Evolutionary conservation across 2,113 vertebrate genomes (phyloP), one percentile per base, ranked within the genome.

Genomic region (Opisthocomus hoazin): DNA sequence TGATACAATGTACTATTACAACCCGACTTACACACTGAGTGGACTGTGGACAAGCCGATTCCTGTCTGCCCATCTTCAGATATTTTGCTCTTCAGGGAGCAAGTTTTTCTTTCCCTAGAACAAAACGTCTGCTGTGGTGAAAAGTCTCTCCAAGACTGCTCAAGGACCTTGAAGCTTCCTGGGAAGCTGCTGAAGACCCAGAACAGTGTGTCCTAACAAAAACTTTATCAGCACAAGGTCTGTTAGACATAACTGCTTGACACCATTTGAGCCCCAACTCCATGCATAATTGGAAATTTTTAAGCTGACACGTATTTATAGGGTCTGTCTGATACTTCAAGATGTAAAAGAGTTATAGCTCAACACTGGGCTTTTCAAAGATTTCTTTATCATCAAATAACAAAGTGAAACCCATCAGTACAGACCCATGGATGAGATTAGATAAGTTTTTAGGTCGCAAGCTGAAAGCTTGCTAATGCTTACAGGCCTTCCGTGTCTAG

Each of bases 381-480:
- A 75, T 89, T 70, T 80, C 87, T 94, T 87, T 88, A 93, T 93
- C 93, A 91, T 86, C 78, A 91, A 94, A 84, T 90, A 85, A 78
- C 85, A 95, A 87, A 91, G 95, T 54, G 74, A 91, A 97, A 95
- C 23, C 60, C 94, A 88, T 94, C 93, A 91, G 87, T 79, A 74
- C 75, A 94, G 96, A 89, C 84, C 64, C 36, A 32, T 74, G 68
- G 86, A 96, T 86, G 89, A 92, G 94, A 97, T 98, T 96, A 96
- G 93, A 95, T 97, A 85, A 65, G 84, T 97, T 97, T 98, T 97
- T 98, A 98, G 97, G 98, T 98, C 84, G 93, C 68, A 95, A 97
- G 96, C 97, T 97, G 97, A 98, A 97, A 97, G 92, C 96, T 94
- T 96, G 83, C 97, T 98, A 97, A 97, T 97, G 94, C 92, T 97